Evolutionary conservation across 2,888 invertebrate species (phyloP).

Genomic region (Tipula vernalis): DNA sequence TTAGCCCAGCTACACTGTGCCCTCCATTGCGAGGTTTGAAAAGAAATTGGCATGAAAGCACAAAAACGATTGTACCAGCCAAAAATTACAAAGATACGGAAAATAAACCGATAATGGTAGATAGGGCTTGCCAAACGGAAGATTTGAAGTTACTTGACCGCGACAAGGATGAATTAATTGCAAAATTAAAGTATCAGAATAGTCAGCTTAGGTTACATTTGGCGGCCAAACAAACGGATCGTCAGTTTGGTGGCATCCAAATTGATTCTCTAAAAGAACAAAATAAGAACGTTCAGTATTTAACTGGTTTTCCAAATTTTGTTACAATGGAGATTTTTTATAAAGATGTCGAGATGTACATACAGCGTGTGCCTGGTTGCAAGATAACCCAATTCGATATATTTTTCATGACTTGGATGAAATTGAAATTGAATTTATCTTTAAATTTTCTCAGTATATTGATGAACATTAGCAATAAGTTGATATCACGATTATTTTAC

Average conservation of each 20-base stretch:
- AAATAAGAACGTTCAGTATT: background rate
- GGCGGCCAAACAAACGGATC: too few species aligned
- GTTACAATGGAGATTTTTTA: background rate
- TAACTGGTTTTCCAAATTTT: background rate
- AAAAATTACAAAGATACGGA: background rate
- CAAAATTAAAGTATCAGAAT: too few species aligned
- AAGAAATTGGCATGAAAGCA: background rate
- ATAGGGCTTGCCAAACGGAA: background rate
- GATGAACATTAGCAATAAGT: background rate
- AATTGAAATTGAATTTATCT: background rate
- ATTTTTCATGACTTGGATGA: background rate
- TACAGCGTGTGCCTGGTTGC: background rate
- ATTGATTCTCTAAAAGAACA: background rate
- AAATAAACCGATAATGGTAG: background rate
- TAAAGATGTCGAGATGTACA: background rate
- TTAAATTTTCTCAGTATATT: background rate
- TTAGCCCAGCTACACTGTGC: background rate
- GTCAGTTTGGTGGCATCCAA: background rate
- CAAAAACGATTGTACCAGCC: background rate
- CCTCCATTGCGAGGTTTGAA: background rate
- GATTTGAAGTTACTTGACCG: too few species aligned
- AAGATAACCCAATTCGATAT: background rate
- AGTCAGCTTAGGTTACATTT: too few species aligned
- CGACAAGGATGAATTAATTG: too few species aligned
- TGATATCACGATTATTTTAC: background rate